Conservation (phyloP, 2,888 invertebrate genomes). For the Gibbula magus region DNA sequence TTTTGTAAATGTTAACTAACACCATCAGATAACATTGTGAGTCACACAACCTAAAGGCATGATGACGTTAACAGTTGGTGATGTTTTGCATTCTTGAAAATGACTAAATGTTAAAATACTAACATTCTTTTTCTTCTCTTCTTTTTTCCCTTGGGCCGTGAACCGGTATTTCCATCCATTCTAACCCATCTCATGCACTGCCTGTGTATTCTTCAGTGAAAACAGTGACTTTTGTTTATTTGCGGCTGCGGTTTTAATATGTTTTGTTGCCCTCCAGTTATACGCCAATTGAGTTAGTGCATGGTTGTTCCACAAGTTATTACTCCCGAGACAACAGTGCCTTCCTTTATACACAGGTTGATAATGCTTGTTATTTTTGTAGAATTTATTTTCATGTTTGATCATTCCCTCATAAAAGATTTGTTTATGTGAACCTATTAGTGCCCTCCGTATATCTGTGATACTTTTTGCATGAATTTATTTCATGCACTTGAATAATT, state of each 20-base stretch:
- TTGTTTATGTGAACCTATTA: background rate
- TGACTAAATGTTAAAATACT: slow-evolving; percentile 1
- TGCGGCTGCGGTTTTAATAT: slow-evolving; percentile 61
- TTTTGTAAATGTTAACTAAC: background rate
- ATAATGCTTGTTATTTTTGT: slow-evolving; percentile 28
- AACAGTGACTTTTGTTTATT: slow-evolving; percentile 71
- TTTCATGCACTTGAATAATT: no score
- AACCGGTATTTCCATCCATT: background rate
- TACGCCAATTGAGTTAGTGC: slow-evolving; percentile 45
- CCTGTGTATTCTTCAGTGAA: slow-evolving; percentile 20
- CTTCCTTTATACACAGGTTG: slow-evolving; percentile 29
- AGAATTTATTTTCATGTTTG: slow-evolving; percentile 16
- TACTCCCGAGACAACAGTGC: slow-evolving; percentile 22
- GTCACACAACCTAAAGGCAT: background rate
- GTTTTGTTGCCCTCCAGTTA: slow-evolving; percentile 59
- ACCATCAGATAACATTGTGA: background rate
- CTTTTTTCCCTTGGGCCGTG: slow-evolving; percentile 3
- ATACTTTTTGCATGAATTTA: no score
- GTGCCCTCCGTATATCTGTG: no score
- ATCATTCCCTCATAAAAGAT: background rate
- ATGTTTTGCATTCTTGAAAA: background rate
- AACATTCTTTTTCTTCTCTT: slow-evolving; percentile 26
- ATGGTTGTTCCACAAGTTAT: background rate
- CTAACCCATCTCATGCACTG: slow-evolving; percentile 2
- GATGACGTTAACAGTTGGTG: background rate